Evolutionary conservation across 92 coral and sea anemone species (phyloP).

Genomic region (Palythoa grandiflora): DNA sequence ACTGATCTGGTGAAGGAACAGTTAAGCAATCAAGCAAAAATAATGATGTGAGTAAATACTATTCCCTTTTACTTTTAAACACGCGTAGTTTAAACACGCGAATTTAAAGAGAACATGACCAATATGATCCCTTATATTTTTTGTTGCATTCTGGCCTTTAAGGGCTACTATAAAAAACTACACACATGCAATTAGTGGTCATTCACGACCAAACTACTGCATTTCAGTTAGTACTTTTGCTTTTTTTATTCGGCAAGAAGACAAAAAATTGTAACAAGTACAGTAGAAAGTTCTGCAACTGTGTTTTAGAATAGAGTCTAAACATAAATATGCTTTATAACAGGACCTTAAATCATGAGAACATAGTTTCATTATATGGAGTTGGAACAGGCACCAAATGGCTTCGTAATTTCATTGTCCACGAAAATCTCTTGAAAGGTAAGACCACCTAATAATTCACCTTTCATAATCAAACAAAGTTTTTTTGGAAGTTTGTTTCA

Average conservation of each 20-base stretch:
- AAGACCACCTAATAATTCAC: neutral
- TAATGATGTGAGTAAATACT: conserved; percentile 73
- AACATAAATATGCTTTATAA: neutral
- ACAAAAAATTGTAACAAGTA: too few species aligned
- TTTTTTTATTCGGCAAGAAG: too few species aligned
- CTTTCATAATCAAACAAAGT: too few species aligned
- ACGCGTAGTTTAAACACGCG: neutral
- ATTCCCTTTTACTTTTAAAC: neutral
- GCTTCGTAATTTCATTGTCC: conserved; percentile 71
- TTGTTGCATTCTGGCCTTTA: too few species aligned
- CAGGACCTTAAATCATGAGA: conserved; percentile 86
- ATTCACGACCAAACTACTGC: too few species aligned
- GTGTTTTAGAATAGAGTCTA: neutral
- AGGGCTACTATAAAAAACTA: too few species aligned
- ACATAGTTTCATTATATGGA: conserved; percentile 65
- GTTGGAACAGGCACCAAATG: conserved; percentile 70
- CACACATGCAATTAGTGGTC: too few species aligned
- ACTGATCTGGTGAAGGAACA: conserved; percentile 74
- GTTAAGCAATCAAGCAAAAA: conserved; percentile 75
- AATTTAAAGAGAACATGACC: too few species aligned
- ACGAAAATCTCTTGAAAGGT: conserved; percentile 72
- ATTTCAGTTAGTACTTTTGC: too few species aligned
- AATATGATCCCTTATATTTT: too few species aligned
- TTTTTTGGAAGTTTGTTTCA: too few species aligned
- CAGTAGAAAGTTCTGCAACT: neutral